Evolutionary conservation across 2,888 invertebrate species (phyloP).

Genomic region (Parnassius apollo): DNA sequence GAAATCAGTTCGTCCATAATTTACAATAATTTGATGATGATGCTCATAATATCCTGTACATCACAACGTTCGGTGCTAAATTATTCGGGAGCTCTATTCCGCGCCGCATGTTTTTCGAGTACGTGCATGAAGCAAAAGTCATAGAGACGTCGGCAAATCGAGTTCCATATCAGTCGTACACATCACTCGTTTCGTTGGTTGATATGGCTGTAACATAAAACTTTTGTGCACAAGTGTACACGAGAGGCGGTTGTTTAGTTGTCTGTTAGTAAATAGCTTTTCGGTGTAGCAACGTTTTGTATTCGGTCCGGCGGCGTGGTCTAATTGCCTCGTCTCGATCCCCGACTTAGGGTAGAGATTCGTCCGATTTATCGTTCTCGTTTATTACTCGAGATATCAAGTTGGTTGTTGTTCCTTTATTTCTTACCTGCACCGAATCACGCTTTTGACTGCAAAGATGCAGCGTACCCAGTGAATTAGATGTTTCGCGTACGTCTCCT

Average conservation of each 20-base stretch:
- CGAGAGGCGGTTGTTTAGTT: slow-evolving; percentile 60
- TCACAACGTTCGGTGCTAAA: slow-evolving; percentile 10
- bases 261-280: slow-evolving; percentile 67
- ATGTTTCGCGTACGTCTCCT: background rate
- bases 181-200: slow-evolving; percentile 62
- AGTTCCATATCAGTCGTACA: slow-evolving; percentile 59
- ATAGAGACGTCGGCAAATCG: background rate
- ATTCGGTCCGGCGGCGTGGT: slow-evolving; percentile 38
- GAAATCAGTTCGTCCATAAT: background rate
- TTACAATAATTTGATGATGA: background rate
- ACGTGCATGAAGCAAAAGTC: background rate
- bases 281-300: slow-evolving; percentile 62
- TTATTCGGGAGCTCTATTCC: background rate
- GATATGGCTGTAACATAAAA: slow-evolving; percentile 4
- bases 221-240: slow-evolving; percentile 48
- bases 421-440: background rate
- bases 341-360: background rate
- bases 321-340: slow-evolving; percentile 8
- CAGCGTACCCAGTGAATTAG: slow-evolving; percentile 8
- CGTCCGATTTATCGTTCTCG: background rate
- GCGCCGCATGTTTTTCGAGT: background rate
- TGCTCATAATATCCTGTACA: background rate
- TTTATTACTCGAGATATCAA: background rate
- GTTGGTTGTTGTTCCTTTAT: slow-evolving; percentile 12
- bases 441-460: slow-evolving; percentile 17